Evolutionary conservation across 2,888 invertebrate species (phyloP).

Genomic region (Antitype chi): DNA sequence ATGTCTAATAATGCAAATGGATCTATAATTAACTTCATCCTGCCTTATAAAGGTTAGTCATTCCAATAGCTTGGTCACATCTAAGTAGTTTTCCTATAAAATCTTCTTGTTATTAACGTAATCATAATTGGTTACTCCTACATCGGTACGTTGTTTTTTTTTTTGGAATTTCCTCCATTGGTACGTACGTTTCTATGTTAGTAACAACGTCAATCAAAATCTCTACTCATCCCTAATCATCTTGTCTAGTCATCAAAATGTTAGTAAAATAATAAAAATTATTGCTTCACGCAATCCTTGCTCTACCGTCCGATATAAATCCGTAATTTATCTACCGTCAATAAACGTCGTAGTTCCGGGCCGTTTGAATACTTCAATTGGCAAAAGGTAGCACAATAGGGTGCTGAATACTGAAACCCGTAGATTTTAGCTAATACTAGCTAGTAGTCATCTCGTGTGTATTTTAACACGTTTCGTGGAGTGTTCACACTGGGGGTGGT

Average conservation of each 20-base stretch:
- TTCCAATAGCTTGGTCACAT: constrained; percentile 53
- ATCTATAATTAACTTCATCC: constrained; percentile 59
- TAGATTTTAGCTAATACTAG: constrained; percentile 58
- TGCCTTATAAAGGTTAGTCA: constrained; percentile 51
- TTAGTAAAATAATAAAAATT: constrained; percentile 75
- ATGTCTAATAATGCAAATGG: constrained; percentile 69
- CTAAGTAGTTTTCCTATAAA: constrained; percentile 44
- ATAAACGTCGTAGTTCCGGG: constrained; percentile 52
- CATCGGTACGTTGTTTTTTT: constrained; percentile 51
- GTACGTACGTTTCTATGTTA: constrained; percentile 70
- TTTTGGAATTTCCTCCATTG: constrained; percentile 54
- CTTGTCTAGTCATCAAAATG: constrained; percentile 66
- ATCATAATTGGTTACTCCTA: constrained; percentile 58
- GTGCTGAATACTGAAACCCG: constrained; percentile 61
- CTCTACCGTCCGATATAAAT: constrained; percentile 56
- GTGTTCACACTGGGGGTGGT: constrained; percentile 94
- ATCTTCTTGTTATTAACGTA: constrained; percentile 57
- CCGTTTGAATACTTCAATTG: constrained; percentile 64
- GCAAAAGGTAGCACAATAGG: constrained; percentile 55
- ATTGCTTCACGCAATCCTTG: constrained; percentile 75
- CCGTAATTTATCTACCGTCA: constrained; percentile 51
- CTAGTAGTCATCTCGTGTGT: constrained; percentile 60
- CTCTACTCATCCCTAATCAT: constrained; percentile 52
- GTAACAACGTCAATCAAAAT: constrained; percentile 72
- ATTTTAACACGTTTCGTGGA: constrained; percentile 61